A percentile compares a stretch with the other conserved stretches of the same genome.
Conservation (phyloP, 2,797 vertebrate genomes). For the Lagocephalus sceleratus region DNA sequence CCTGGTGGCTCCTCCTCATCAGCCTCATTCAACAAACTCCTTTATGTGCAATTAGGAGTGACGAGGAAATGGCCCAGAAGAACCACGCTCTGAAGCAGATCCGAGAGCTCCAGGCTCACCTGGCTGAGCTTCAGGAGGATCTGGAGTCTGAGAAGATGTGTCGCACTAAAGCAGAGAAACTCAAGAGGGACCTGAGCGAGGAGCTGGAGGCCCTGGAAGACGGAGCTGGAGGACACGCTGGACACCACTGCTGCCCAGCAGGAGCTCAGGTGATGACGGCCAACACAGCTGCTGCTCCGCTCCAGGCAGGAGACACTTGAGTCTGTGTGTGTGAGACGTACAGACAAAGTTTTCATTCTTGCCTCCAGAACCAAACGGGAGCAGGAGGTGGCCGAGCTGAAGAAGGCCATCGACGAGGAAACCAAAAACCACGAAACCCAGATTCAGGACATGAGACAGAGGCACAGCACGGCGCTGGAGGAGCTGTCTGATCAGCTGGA, state of each 20-base stretch:
- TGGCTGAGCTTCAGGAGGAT: conserved; percentile 93
- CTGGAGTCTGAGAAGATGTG: conserved; percentile 91
- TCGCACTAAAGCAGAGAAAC: conserved; percentile 94
- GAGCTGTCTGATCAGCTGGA: conserved; percentile 95
- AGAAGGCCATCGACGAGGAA: conserved; percentile 96
- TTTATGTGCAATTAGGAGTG: conserved; percentile 74
- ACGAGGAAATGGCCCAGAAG: conserved; percentile 90
- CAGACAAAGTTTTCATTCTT: neutral
- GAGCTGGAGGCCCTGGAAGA: conserved; percentile 96
- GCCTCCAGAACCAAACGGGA: conserved; percentile 88
- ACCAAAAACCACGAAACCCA: conserved; percentile 92
- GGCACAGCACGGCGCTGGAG: conserved; percentile 86
- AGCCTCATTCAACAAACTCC: neutral
- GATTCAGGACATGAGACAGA: conserved; percentile 94
- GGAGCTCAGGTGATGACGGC: conserved; percentile 84
- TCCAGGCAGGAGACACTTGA: neutral
- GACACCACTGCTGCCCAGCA: conserved; percentile 97
- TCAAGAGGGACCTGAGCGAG: conserved; percentile 93
- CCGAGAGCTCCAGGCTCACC: conserved; percentile 93
- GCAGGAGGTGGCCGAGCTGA: conserved; percentile 94
- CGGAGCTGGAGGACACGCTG: conserved; percentile 94
- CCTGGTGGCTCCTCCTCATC: too few relatives aligned
- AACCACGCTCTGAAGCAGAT: conserved; percentile 91
- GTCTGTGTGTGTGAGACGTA: neutral
- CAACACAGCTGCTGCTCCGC: neutral